Conservation (phyloP, 2,888 invertebrate species). For the Orthosia gracilis region DNA sequence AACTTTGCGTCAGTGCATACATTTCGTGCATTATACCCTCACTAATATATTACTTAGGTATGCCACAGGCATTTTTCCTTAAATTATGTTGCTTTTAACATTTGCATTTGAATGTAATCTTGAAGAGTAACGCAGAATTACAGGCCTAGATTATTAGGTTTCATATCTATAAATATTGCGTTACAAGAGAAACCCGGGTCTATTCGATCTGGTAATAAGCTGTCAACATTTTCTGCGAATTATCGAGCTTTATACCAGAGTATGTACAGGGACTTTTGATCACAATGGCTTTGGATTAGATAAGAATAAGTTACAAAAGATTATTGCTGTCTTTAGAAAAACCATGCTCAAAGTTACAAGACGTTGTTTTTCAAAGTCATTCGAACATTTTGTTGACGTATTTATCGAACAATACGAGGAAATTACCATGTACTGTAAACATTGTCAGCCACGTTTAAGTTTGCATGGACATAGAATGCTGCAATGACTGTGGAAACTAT, state of each 20-base stretch:
- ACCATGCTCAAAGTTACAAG: constrained; percentile 1
- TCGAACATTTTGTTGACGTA: constrained; percentile 4
- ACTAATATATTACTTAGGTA: constrained; percentile 72
- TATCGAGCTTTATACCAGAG: constrained; percentile 43
- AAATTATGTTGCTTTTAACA: constrained; percentile 69
- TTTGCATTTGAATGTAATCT: constrained; percentile 69
- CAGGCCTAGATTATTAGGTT: constrained; percentile 56
- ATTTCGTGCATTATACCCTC: constrained; percentile 77
- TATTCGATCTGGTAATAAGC: constrained; percentile 50
- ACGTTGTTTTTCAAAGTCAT: constrained; percentile 6
- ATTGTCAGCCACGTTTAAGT: constrained; percentile 47
- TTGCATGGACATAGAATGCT: constrained; percentile 38
- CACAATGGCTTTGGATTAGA: constrained; percentile 17
- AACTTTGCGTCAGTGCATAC: constrained; percentile 80
- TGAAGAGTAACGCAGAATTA: constrained; percentile 61
- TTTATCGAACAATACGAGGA: constrained; percentile 30
- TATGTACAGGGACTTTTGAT: constrained; percentile 23
- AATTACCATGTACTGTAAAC: constrained; percentile 33
- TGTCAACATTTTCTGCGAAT: constrained; percentile 55
- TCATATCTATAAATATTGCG: constrained; percentile 54
- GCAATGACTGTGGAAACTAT: constrained; percentile 55
- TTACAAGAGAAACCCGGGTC: constrained; percentile 41
- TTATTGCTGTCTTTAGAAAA: constrained; percentile 21
- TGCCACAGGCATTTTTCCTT: constrained; percentile 67
- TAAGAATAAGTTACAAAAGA: constrained; percentile 27